A percentile compares a stretch with the other conserved stretches of the same genome.
Evolutionary conservation across 2,113 vertebrate species (phyloP).

Genomic region (Scophthalmus maximus): DNA sequence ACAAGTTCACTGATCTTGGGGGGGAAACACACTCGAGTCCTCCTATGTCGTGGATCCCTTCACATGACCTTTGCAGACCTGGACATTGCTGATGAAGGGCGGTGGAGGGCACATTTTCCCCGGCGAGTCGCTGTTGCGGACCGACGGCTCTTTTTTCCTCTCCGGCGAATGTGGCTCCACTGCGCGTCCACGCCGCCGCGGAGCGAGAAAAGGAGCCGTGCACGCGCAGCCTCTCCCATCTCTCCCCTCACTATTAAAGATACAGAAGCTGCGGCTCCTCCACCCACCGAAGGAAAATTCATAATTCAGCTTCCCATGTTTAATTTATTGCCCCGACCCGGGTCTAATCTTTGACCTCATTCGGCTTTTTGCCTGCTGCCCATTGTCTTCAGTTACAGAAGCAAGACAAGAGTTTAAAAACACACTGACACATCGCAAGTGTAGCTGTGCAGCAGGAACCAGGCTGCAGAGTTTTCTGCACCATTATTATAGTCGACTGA

Average conservation of each 20-base stretch:
- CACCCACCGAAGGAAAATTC: conserved; percentile 66
- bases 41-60: conserved; percentile 58
- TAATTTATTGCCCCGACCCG: conserved; percentile 65
- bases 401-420: conserved; percentile 17
- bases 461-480: not conserved
- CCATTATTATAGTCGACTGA: not conserved
- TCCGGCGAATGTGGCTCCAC: conserved; percentile 57
- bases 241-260: conserved; percentile 79
- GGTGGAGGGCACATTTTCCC: conserved; percentile 79
- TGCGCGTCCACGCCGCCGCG: conserved; percentile 78
- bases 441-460: not conserved
- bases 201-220: conserved; percentile 64
- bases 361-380: conserved; percentile 34
- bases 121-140: conserved; percentile 68
- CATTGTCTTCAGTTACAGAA: conserved; percentile 28
- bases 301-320: conserved; percentile 76
- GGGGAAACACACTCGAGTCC: conserved; percentile 37
- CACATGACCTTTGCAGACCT: conserved; percentile 52
- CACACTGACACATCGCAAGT: not conserved
- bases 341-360: conserved; percentile 71
- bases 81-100: conserved; percentile 44
- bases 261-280: conserved; percentile 60
- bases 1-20: conserved; percentile 67
- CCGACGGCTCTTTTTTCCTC: conserved; percentile 71
- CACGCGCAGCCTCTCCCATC: conserved; percentile 87